Conservation (phyloP, 2,113 vertebrate species). For the Lasiurus borealis region DNA sequence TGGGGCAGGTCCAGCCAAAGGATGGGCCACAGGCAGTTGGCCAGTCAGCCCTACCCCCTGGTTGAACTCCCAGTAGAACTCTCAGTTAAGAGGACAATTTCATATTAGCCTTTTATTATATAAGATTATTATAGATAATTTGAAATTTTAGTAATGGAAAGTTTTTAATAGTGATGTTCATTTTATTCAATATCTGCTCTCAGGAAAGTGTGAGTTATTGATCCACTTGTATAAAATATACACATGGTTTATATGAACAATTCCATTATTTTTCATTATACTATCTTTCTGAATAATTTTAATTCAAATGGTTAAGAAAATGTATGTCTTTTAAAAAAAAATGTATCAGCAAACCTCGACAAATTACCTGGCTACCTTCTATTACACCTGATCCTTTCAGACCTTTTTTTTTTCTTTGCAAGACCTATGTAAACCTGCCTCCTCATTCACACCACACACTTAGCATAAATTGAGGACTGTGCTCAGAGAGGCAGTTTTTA, state of each 20-base stretch:
- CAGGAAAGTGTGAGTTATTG: slow-evolving; percentile 12
- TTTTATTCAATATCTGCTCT: slow-evolving; percentile 29
- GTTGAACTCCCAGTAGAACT: no score
- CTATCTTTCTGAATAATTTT: slow-evolving; percentile 10
- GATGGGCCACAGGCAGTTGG: no score
- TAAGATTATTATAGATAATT: not conserved
- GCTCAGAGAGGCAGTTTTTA: not conserved
- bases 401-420: not conserved
- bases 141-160: not conserved
- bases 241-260: not conserved
- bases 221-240: slow-evolving; percentile 26
- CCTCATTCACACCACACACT: slow-evolving; percentile 22
- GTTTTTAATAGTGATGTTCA: not conserved
- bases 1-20: no score
- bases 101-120: no score
- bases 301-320: slow-evolving; percentile 44
- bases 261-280: slow-evolving; percentile 37
- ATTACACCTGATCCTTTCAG: not conserved
- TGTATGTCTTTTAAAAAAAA: slow-evolving; percentile 3
- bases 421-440: not conserved
- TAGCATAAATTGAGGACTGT: slow-evolving; percentile 22
- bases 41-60: no score
- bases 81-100: no score
- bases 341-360: not conserved
- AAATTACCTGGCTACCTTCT: not conserved